phyloP scores from a whole-genome alignment of 2,888 invertebrate species.

The Pterostichus niger region DNA sequence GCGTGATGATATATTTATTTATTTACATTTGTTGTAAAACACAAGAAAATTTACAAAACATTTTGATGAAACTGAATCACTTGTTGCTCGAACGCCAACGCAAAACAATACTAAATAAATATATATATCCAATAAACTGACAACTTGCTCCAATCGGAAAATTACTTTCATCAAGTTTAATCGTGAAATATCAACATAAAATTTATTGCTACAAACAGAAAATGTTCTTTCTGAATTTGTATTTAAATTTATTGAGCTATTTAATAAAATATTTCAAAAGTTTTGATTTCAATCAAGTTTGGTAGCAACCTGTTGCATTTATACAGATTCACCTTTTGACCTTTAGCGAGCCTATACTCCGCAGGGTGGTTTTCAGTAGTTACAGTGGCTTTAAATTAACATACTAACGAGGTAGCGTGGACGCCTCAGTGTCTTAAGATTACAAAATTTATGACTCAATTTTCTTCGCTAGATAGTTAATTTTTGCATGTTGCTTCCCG shows the following conservation, averaged over 20 bases:
- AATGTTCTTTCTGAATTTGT: background rate
- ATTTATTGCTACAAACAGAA: too few species aligned
- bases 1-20: background rate
- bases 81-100: slow-evolving; percentile 6
- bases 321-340: slow-evolving; percentile 28
- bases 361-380: slow-evolving; percentile 3
- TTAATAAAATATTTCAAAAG: slow-evolving; percentile 47
- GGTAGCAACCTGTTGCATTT: slow-evolving; percentile 19
- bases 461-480: slow-evolving; percentile 24
- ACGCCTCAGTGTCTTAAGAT: background rate
- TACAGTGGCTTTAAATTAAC: slow-evolving; percentile 40
- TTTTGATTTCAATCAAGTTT: slow-evolving; percentile 25
- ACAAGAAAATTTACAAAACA: background rate
- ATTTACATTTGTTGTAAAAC: background rate
- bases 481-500: background rate
- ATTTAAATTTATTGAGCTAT: slow-evolving; percentile 1
- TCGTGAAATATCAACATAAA: background rate
- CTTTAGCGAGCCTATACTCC: slow-evolving; percentile 35
- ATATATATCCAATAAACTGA: background rate
- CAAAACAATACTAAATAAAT: slow-evolving; percentile 17
- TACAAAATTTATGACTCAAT: slow-evolving; percentile 47
- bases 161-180: slow-evolving; percentile 1
- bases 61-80: background rate
- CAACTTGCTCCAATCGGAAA: background rate
- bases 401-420: slow-evolving; percentile 13